Evolutionary conservation across 1,140 invertebrate species (phyloP).

Genomic region (Drosophila simulans): DNA sequence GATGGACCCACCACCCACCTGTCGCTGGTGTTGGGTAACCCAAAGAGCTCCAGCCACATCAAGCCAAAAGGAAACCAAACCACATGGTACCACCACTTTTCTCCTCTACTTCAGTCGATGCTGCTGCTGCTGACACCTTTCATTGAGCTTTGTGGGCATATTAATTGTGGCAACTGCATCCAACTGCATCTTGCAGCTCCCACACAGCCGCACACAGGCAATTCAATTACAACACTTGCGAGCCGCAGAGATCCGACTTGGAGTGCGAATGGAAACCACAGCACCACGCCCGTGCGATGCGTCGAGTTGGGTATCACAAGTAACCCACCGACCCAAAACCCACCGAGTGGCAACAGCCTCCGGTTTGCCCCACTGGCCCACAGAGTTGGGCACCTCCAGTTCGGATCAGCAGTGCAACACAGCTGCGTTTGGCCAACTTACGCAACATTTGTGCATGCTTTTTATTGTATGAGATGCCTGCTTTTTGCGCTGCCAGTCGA

Average conservation of each 20-base stretch:
- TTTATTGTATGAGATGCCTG: neutral
- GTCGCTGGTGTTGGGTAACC: slow-evolving; percentile 30
- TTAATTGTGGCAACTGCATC: slow-evolving; percentile 38
- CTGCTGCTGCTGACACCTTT: slow-evolving; percentile 14
- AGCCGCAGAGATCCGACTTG: slow-evolving; percentile 3
- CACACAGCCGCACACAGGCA: slow-evolving; percentile 31
- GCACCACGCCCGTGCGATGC: slow-evolving; percentile 53
- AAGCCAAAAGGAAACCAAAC: slow-evolving; percentile 39
- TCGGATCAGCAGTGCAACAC: slow-evolving; percentile 19
- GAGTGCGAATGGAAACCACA: slow-evolving; percentile 29
- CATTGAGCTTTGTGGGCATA: slow-evolving; percentile 40
- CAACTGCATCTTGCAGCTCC: slow-evolving; percentile 37
- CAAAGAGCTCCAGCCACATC: slow-evolving; percentile 24
- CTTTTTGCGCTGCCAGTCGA: slow-evolving; percentile 15
- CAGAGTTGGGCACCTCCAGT: slow-evolving; percentile 32
- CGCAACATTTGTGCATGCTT: slow-evolving; percentile 39
- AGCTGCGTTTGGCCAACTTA: slow-evolving; percentile 61
- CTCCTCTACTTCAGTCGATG: neutral
- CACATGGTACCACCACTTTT: slow-evolving; percentile 29
- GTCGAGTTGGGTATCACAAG: slow-evolving; percentile 15
- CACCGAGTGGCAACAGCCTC: slow-evolving; percentile 16
- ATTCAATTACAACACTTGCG: slow-evolving; percentile 59
- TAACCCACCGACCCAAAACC: slow-evolving; percentile 6
- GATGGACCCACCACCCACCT: slow-evolving; percentile 32
- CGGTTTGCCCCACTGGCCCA: slow-evolving; percentile 46